These are phyloP conservation scores for Ophiothrix spiculata DNA, from an alignment of 35 echinoderm and acorn worm species.

Conservation along the genomic window DNA sequence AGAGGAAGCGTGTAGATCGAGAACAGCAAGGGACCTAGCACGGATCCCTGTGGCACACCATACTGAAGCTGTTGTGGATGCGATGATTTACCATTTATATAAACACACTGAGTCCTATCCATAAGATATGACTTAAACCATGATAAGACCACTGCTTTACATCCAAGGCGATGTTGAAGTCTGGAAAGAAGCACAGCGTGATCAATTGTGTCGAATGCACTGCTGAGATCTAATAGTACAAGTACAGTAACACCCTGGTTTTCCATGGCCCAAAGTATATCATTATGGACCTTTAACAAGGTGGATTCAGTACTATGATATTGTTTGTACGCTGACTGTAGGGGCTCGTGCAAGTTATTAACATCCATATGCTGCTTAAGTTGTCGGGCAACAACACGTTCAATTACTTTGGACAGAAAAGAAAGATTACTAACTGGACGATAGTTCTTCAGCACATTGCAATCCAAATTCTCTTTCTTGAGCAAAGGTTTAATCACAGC, in stretches of 20 bases:
- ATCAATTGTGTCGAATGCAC: conserved; percentile 54
- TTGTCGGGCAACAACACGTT: conserved; percentile 33
- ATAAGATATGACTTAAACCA: not conserved
- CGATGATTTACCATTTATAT: not conserved
- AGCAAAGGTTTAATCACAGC: conserved; percentile 16
- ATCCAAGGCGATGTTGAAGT: not conserved
- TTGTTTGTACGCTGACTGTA: conserved; percentile 42
- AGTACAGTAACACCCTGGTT: conserved; percentile 26
- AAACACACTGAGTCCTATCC: not conserved
- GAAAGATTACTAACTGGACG: conserved; percentile 35
- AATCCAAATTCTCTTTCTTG: conserved; percentile 24
- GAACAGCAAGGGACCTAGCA: conserved; percentile 39
- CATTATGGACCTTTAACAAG: conserved; percentile 51
- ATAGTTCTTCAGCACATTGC: conserved; percentile 27
- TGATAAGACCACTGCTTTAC: not conserved
- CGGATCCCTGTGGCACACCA: conserved; percentile 60
- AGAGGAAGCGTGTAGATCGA: conserved; percentile 27
- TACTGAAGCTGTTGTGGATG: not conserved
- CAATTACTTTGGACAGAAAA: conserved; percentile 32
- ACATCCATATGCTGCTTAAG: conserved; percentile 13
- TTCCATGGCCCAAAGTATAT: conserved; percentile 39
- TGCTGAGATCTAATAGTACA: conserved; percentile 17
- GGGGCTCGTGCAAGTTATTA: conserved; percentile 20
- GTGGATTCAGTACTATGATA: conserved; percentile 44
- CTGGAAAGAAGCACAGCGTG: conserved; percentile 24